Evolutionary conservation across 2,113 vertebrate species (phyloP), one percentile per base, ranked within the genome.

Genomic region (Ictalurus furcatus): DNA sequence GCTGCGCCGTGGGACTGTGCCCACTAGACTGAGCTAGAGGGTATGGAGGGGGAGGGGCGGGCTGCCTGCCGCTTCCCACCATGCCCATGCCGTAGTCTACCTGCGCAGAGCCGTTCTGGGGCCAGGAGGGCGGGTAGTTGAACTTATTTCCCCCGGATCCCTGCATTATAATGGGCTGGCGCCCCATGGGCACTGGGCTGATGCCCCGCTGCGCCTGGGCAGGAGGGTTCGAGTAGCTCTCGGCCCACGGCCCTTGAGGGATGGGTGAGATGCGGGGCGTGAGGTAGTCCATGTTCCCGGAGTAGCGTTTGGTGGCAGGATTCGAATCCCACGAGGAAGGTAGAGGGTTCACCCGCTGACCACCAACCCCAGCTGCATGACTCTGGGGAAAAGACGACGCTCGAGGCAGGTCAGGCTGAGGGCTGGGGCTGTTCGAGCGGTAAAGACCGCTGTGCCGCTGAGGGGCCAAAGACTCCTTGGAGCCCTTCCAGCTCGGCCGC

Each of bases 161-260:
- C 92, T 97, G 98, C 98, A 99, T 99, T 93, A 99, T 98, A 92
- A 99, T 99, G 44, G 98, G 97, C 88, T 98, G 98, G 87, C 98
- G 97, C 88, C 96, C 97, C 92, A 97, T 91, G 6, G 98, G 97
- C 85, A 97, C 97, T 13, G 97, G 94, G 86, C 94, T 98, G 82
- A 99, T 96, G 13, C 96, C 96, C 87, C 98, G 96, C 93, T 98
- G 98, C 86, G 95, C 96, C 92, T 97, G 98, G 0, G 95, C 65
- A 0, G 95, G 91, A 12, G 96, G 91, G 16, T 96, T 92, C 5
- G 96, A 90, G 93, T 97, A 99, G 44, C 96, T 91, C n/a, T 99
- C 98, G 37, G 97, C 95, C 97, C 98, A 97, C 0, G 96, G 92
- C 56, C 96, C 97, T 69, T 97, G 97, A 3, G 98, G 98, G 19